Percentiles rank a stretch among this genome's conserved stretches.
Evolutionary conservation across 2,113 vertebrate genomes (phyloP).

Genomic region (Carassius auratus): DNA sequence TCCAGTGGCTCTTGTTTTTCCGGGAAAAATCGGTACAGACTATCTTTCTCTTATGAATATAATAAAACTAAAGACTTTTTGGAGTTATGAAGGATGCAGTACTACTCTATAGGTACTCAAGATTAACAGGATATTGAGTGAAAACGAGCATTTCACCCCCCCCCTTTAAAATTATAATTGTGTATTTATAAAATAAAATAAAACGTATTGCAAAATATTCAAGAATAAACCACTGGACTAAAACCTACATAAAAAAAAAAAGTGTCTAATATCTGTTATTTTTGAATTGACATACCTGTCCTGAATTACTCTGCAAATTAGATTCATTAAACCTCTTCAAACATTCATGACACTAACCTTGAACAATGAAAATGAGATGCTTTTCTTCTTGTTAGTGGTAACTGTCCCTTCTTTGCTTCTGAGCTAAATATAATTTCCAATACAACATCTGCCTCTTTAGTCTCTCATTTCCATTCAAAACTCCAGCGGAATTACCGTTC

Average conservation of each 20-base stretch:
- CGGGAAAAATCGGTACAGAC: too few species aligned
- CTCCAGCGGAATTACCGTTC: background rate
- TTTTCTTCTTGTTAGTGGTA: background rate
- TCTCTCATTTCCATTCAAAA: slow-evolving; percentile 1
- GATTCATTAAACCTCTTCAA: background rate
- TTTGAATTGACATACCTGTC: background rate
- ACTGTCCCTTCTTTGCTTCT: background rate
- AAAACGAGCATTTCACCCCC: too few species aligned
- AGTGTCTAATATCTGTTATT: background rate
- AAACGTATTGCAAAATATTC: too few species aligned
- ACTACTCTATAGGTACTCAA: too few species aligned
- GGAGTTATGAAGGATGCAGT: too few species aligned
- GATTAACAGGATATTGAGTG: too few species aligned
- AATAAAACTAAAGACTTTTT: too few species aligned
- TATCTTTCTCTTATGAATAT: too few species aligned
- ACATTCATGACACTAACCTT: background rate
- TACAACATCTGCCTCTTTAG: slow-evolving; percentile 11
- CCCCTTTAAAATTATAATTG: too few species aligned
- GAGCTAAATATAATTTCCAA: slow-evolving; percentile 6
- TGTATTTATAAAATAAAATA: too few species aligned
- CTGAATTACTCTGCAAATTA: background rate
- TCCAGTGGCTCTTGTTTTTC: too few species aligned
- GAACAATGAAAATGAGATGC: background rate
- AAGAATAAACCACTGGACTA: background rate
- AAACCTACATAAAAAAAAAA: background rate